Conservation (phyloP, 2,888 invertebrate genomes). For the Synanthedon andrenaeformis region DNA sequence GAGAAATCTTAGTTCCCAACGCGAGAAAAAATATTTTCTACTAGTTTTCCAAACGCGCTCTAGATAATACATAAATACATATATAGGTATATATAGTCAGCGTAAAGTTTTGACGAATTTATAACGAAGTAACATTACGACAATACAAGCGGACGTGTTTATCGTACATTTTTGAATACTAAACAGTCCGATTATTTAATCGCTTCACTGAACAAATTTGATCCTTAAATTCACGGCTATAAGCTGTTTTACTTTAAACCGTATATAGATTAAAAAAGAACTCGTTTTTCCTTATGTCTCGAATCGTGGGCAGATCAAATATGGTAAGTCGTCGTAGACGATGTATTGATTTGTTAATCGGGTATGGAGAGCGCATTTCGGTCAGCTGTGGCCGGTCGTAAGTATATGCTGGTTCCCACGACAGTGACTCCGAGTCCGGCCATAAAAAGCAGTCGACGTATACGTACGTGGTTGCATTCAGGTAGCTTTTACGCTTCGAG, state of each 20-base stretch:
- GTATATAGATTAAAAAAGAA: constrained; percentile 29
- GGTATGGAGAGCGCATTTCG: constrained; percentile 68
- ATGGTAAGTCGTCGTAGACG: constrained; percentile 43
- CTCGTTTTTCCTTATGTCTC: constrained; percentile 28
- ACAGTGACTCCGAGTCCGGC: constrained; percentile 57
- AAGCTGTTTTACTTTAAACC: constrained; percentile 19
- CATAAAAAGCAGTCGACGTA: constrained; percentile 64
- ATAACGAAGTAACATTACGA: constrained; percentile 34
- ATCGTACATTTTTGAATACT: constrained; percentile 39
- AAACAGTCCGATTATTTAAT: constrained; percentile 24
- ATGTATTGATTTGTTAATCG: constrained; percentile 67
- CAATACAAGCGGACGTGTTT: constrained; percentile 47
- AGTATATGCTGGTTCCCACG: constrained; percentile 69
- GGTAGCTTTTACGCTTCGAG: constrained; percentile 55
- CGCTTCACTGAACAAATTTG: constrained; percentile 25
- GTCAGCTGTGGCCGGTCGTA: constrained; percentile 63
- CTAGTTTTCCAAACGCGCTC: constrained; percentile 1
- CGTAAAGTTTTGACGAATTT: constrained; percentile 52
- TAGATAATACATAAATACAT: neutral
- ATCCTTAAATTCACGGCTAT: constrained; percentile 20
- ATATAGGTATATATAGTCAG: neutral
- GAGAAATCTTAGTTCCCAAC: constrained; percentile 59
- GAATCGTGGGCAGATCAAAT: constrained; percentile 46
- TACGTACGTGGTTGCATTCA: constrained; percentile 48
- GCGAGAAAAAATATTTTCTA: constrained; percentile 8